Evolutionary conservation across 2,888 invertebrate genomes (phyloP).

Genomic region (Ophion costatus): DNA sequence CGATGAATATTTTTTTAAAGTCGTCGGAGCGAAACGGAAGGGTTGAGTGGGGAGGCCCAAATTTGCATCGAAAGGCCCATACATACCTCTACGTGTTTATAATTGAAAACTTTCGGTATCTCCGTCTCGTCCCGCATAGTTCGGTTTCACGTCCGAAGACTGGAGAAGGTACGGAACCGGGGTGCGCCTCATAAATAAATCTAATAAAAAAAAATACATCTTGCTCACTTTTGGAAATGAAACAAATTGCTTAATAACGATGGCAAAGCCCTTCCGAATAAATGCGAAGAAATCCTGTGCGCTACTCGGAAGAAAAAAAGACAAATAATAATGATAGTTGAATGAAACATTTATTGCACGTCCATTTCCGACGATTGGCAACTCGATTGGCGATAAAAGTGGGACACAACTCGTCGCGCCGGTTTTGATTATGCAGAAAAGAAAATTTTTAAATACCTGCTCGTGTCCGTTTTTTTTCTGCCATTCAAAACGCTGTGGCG

Average conservation of each 20-base stretch:
- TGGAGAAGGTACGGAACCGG: constrained; percentile 27
- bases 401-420: constrained; percentile 25
- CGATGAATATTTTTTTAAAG: too few relatives aligned
- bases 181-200: constrained; percentile 47
- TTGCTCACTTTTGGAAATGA: neutral
- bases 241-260: neutral
- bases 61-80: neutral
- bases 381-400: constrained; percentile 16
- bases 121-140: constrained; percentile 45
- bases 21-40: too few relatives aligned
- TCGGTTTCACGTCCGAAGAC: constrained; percentile 13
- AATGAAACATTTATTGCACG: neutral
- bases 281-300: too few relatives aligned
- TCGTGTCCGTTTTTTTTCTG: constrained; percentile 29
- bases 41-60: neutral
- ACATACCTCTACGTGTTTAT: constrained; percentile 1
- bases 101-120: constrained; percentile 43
- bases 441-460: constrained; percentile 51
- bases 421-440: constrained; percentile 28
- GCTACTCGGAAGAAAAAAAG: neutral
- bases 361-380: constrained; percentile 3
- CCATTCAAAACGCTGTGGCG: constrained; percentile 28
- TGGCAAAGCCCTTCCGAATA: neutral
- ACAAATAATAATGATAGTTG: neutral
- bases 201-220: constrained; percentile 12